phyloP scores from a whole-genome alignment of 2,113 vertebrate genomes.

The Aplodontia rufa region DNA sequence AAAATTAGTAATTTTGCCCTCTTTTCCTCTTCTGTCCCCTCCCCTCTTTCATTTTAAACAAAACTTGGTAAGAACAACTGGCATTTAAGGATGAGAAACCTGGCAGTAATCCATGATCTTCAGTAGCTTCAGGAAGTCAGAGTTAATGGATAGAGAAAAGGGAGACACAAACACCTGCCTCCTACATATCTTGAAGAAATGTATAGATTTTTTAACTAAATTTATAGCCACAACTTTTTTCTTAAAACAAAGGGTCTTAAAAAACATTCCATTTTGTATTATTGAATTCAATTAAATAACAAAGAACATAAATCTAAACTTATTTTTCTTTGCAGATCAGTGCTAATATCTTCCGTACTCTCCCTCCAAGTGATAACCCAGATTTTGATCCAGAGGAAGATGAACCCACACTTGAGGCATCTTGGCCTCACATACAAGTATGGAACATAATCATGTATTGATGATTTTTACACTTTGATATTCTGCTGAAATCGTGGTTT shows the following conservation, averaged over 20 bases:
- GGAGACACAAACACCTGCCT: not conserved
- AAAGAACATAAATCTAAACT: constrained; percentile 39
- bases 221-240: not conserved
- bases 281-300: not conserved
- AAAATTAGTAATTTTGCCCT: not conserved
- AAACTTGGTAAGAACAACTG: not conserved
- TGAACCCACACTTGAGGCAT: constrained; percentile 96
- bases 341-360: constrained; percentile 97
- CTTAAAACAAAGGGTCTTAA: not conserved
- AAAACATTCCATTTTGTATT: constrained; percentile 32
- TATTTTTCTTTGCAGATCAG: constrained; percentile 89
- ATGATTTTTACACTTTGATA: not conserved
- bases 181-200: constrained; percentile 12
- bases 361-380: constrained; percentile 98
- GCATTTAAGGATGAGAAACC: not conserved
- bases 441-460: constrained; percentile 12
- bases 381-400: constrained; percentile 99
- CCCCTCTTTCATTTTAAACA: not conserved
- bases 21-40: not conserved
- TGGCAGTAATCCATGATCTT: not conserved
- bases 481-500: constrained; percentile 19
- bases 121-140: not conserved
- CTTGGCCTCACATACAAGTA: constrained; percentile 99
- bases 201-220: constrained; percentile 34
- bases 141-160: not conserved